Percentiles rank a stretch among this genome's conserved stretches.
These are phyloP conservation scores for Aramus guarauna DNA, from an alignment of 2,113 vertebrate genomes.

Conservation along the genomic window DNA sequence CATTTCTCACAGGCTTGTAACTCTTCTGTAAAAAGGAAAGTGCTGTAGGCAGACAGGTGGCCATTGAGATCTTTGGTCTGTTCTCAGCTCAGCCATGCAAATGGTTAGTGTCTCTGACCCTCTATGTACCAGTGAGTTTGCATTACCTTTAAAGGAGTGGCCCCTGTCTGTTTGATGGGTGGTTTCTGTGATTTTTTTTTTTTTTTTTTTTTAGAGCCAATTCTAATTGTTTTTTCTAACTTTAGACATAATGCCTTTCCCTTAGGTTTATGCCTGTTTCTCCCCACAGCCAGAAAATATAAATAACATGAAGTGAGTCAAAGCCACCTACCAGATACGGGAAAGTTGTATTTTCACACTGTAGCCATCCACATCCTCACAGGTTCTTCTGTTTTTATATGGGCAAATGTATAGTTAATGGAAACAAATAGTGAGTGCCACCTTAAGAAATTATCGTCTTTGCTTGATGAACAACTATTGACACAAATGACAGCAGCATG, in stretches of 20 bases:
- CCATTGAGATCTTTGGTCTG: not conserved
- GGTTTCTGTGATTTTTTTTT: not conserved
- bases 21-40: not conserved
- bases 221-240: too few species aligned
- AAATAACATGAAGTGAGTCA: not conserved
- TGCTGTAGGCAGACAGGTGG: not conserved
- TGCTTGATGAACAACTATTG: not conserved
- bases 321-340: not conserved
- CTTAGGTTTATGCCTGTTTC: accelerated
- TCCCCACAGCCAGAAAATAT: too few species aligned
- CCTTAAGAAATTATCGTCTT: not conserved
- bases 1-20: not conserved
- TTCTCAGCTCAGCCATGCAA: not conserved
- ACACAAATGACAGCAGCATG: not conserved
- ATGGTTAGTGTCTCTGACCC: not conserved
- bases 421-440: not conserved
- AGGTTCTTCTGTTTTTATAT: not conserved
- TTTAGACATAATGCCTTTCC: not conserved
- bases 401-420: not conserved
- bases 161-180: not conserved
- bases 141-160: not conserved
- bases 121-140: not conserved
- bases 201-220: too few species aligned
- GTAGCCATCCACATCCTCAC: not conserved
- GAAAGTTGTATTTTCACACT: not conserved